Base-by-base conservation (phyloP, 2,888 invertebrate genomes). In the Melanophora roralis region DNA sequence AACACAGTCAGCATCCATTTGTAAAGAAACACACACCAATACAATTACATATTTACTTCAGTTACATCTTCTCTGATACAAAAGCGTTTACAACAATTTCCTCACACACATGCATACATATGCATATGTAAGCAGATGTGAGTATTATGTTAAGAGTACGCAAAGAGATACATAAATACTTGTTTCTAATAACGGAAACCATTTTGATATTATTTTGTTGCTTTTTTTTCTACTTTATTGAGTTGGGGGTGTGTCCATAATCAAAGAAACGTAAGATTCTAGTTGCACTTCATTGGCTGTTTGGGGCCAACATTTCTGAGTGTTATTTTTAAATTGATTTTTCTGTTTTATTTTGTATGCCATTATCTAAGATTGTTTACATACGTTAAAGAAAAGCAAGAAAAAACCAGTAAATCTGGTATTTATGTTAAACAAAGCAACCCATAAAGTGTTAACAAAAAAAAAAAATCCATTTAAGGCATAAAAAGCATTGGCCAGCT, bases 261-360 rank as follows among this genome's bases (percentile, higher is more conserved):
- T 60, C 60, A 72, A 82, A 79, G 49, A 49, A 76, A 53, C 62
- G 51, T 62, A 73, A 77, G 64, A 51, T 81, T 82, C 80, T 82
- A 81, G 82, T 83, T 81, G 81, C 83, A 82, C 81, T 82, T 83
- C 82, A 83, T 83, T 83, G 83, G 83, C 49, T 83, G 78, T 81
- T 78, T 73, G 73, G 76, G 77, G 57, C 67, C 65, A 74, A 82
- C 51, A 43, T 79, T 12, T 62, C 38, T 43, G 76, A 80, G 76
- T 76, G 76, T 76, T 76, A 76, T 72, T 72, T 72, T 64, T 64
- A 80, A 80, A 80, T 73, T 73, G 57, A 65, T 32, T 73, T 45
- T 34, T 49, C 45, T 27, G 27, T 27, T 3, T n/a, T 49, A 23
- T 32, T 57, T 1, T 9, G 40, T 55, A 45, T 73, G 19, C 38